These are phyloP conservation scores for Corella eumyota DNA, from an alignment of 23 tunicate genomes.

Conservation along the genomic window DNA sequence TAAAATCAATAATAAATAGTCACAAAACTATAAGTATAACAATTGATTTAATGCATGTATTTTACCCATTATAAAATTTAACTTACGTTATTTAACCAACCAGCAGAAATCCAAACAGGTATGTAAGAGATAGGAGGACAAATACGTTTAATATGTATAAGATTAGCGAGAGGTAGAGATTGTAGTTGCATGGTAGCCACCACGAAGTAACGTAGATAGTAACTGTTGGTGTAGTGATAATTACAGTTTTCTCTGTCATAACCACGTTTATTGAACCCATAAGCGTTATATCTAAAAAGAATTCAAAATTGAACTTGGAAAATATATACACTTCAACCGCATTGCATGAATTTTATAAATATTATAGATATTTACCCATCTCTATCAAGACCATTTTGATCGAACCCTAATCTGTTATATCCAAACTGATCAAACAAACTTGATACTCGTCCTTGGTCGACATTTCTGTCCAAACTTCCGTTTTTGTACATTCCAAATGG, in stretches of 20 bases:
- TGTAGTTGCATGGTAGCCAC: slow-evolving; percentile 35
- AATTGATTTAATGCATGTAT: too few species aligned
- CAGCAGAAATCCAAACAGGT: slow-evolving; percentile 42
- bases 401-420: slow-evolving; percentile 55
- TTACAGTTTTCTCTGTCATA: slow-evolving; percentile 66
- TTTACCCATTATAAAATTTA: too few species aligned
- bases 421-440: slow-evolving; percentile 65
- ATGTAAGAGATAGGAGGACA: slow-evolving; percentile 44
- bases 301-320: background rate
- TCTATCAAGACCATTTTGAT: slow-evolving; percentile 36
- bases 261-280: slow-evolving; percentile 45
- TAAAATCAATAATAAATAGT: too few species aligned
- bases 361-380: slow-evolving; percentile 63
- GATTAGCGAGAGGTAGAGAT: slow-evolving; percentile 9
- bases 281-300: slow-evolving; percentile 36
- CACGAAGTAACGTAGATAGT: slow-evolving; percentile 62
- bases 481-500: slow-evolving; percentile 68
- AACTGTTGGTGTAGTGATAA: slow-evolving; percentile 38
- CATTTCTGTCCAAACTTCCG: slow-evolving; percentile 28
- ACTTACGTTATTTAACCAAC: slow-evolving; percentile 64
- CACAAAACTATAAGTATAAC: too few species aligned
- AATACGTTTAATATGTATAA: slow-evolving; percentile 36
- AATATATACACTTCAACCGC: too few species aligned
- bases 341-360: too few species aligned
- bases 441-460: slow-evolving; percentile 46